Evolutionary conservation across 2,888 invertebrate genomes (phyloP).

Genomic region (Patella depressa): DNA sequence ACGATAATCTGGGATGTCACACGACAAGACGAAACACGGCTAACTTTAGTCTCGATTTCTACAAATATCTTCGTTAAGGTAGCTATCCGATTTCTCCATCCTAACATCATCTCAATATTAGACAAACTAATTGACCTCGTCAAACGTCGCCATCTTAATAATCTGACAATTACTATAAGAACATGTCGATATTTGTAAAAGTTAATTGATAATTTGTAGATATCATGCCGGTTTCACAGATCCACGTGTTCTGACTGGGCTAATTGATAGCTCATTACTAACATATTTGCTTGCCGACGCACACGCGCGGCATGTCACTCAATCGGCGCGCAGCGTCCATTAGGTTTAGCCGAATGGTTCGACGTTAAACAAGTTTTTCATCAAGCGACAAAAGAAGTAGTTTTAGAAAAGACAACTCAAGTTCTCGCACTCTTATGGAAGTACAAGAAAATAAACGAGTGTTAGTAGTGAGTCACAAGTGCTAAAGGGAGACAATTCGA

Average conservation of each 20-base stretch:
- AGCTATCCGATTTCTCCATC: no score
- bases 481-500: conserved; percentile 1
- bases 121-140: not conserved
- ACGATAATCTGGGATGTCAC: no score
- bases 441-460: not conserved
- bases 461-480: not conserved
- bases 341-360: not conserved
- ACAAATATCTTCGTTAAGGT: no score
- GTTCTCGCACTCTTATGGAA: not conserved
- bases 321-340: not conserved
- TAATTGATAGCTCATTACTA: conserved; percentile 29
- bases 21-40: no score
- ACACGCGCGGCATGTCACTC: conserved; percentile 15
- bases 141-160: conserved; percentile 23
- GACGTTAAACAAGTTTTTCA: conserved; percentile 8
- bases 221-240: conserved; percentile 21
- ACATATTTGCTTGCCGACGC: conserved; percentile 24
- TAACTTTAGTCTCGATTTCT: no score
- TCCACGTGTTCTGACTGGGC: conserved; percentile 17
- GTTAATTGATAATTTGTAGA: conserved; percentile 31
- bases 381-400: not conserved
- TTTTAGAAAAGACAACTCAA: no score
- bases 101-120: no score
- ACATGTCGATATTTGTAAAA: conserved; percentile 24
- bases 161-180: conserved; percentile 25